Evolutionary conservation across 2,888 invertebrate genomes (phyloP).

Genomic region (Campoletis raptor): DNA sequence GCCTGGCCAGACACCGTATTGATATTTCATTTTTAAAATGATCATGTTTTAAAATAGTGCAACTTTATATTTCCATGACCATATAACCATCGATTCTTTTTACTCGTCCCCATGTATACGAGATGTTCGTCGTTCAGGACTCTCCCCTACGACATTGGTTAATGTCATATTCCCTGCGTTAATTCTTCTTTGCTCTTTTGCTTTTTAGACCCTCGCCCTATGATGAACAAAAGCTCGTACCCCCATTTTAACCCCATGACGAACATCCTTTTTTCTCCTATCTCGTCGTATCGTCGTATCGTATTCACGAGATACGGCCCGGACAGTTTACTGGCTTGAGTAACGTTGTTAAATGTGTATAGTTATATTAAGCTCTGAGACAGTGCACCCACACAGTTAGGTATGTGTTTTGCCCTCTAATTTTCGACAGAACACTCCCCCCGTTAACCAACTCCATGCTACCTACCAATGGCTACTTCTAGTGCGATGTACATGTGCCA

Average conservation of each 20-base stretch:
- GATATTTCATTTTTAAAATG: background rate
- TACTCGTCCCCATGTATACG: background rate
- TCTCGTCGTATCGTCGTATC: background rate
- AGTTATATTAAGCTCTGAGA: slow-evolving; percentile 7
- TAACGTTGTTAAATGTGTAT: slow-evolving; percentile 28
- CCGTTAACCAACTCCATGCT: slow-evolving; percentile 64
- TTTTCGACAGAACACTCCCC: slow-evolving; percentile 75
- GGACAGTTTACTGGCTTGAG: slow-evolving; percentile 46
- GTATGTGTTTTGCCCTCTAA: slow-evolving; percentile 74
- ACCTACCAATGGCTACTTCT: slow-evolving; percentile 44
- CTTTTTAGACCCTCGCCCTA: slow-evolving; percentile 61
- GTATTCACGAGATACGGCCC: slow-evolving; percentile 41
- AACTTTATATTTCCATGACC: background rate
- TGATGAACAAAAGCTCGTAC: slow-evolving; percentile 29
- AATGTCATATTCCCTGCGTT: slow-evolving; percentile 43
- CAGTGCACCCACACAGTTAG: slow-evolving; percentile 22
- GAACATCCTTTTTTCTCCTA: slow-evolving; percentile 47
- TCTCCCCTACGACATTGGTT: slow-evolving; percentile 49
- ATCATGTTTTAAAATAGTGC: background rate
- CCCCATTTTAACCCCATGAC: slow-evolving; percentile 9
- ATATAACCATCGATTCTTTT: background rate
- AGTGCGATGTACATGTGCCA: slow-evolving; percentile 27
- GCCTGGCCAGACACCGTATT: background rate
- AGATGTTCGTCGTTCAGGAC: slow-evolving; percentile 42
- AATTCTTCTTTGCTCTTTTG: slow-evolving; percentile 66